phyloP scores from a whole-genome alignment of 2,888 invertebrate species.

The Nowickia ferox region DNA sequence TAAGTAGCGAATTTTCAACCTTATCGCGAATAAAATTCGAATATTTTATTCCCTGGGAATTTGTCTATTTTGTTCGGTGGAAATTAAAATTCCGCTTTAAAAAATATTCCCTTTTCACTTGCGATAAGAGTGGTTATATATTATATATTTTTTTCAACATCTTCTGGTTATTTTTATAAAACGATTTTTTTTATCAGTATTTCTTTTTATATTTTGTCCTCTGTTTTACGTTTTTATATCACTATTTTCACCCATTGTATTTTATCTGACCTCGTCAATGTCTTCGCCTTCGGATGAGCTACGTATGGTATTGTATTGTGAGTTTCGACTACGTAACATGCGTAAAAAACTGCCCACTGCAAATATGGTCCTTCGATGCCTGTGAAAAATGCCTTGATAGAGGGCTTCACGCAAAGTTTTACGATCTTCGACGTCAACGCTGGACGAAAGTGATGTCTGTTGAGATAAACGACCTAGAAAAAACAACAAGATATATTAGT shows the following conservation, averaged over 20 bases:
- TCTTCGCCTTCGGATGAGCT: slow-evolving; percentile 83
- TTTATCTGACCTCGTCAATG: slow-evolving; percentile 83
- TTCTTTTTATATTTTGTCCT: slow-evolving; percentile 17
- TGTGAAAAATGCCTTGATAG: slow-evolving; percentile 91
- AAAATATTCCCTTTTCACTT: not conserved
- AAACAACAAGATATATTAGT: slow-evolving; percentile 39
- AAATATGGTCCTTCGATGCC: slow-evolving; percentile 89
- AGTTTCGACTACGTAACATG: slow-evolving; percentile 89
- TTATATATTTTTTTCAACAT: slow-evolving; percentile 2
- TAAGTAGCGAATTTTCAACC: not conserved
- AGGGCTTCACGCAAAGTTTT: slow-evolving; percentile 88
- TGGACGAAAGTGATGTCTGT: slow-evolving; percentile 86
- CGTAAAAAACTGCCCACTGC: slow-evolving; percentile 90
- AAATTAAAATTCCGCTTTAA: not conserved
- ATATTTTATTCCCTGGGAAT: not conserved
- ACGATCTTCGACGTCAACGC: slow-evolving; percentile 87
- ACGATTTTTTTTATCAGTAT: not conserved
- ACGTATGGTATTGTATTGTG: slow-evolving; percentile 90
- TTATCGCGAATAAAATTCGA: not conserved
- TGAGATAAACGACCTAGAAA: slow-evolving; percentile 84
- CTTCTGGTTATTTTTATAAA: not conserved
- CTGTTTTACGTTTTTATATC: slow-evolving; percentile 42
- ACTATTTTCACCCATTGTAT: slow-evolving; percentile 67
- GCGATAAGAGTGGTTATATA: not conserved
- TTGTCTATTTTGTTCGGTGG: not conserved